These are phyloP conservation scores for Leucania comma DNA, from an alignment of 2,888 invertebrate species.

Conservation along the genomic window DNA sequence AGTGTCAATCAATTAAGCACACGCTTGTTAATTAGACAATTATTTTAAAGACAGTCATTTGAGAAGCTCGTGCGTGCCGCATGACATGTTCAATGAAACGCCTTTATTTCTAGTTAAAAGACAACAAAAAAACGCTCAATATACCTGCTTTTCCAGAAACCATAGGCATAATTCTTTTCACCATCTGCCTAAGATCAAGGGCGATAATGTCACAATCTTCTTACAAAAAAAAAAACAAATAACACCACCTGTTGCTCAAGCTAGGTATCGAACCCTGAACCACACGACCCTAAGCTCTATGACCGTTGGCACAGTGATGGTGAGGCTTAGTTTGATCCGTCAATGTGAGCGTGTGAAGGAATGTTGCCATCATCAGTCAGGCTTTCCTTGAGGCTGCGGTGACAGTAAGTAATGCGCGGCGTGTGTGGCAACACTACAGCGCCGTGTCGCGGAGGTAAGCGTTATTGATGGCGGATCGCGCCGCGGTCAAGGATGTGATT, in stretches of 20 bases:
- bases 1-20: slow-evolving; percentile 25
- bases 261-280: slow-evolving; percentile 27
- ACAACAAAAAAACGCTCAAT: not conserved
- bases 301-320: not conserved
- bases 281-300: not conserved
- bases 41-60: slow-evolving; percentile 35
- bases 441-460: slow-evolving; percentile 37
- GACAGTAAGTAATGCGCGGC: slow-evolving; percentile 43
- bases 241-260: slow-evolving; percentile 40
- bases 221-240: not conserved
- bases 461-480: slow-evolving; percentile 51
- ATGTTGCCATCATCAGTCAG: slow-evolving; percentile 47
- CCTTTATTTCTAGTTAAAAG: slow-evolving; percentile 1
- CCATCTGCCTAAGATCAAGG: not conserved
- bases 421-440: slow-evolving; percentile 30
- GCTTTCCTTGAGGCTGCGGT: slow-evolving; percentile 42
- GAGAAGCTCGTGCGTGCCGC: slow-evolving; percentile 23
- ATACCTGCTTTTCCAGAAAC: not conserved
- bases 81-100: slow-evolving; percentile 4
- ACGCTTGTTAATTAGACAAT: slow-evolving; percentile 37
- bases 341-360: slow-evolving; percentile 24
- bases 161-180: not conserved
- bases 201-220: too few species aligned
- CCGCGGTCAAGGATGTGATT: slow-evolving; percentile 66
- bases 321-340: slow-evolving; percentile 20